Base-by-base conservation (phyloP, 2,888 invertebrate species). In the Dasysyrphus albostriatus region DNA sequence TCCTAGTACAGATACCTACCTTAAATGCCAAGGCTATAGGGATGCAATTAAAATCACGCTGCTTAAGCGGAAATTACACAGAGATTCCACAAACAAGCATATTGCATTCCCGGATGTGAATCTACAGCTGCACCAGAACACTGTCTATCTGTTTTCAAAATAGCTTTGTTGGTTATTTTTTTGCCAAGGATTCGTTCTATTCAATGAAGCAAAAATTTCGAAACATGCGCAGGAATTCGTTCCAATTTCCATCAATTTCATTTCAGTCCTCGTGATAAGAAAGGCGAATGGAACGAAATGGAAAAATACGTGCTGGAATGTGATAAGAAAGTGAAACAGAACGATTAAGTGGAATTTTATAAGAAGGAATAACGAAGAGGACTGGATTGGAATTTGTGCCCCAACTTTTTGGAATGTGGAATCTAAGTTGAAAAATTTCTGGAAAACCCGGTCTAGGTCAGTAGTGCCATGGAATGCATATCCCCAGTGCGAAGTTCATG, bases 31-130 rank as follows among this genome's bases (percentile, higher is more conserved):
- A 85, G 85, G 85, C 82, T 78, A 12, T 77, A 24, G 75, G 72
- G 74, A 87, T 87, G 78, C 75, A 87, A 87, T 82, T 87, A 83
- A 87, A 87, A 87, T 87, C 87, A 63, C 70, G 78, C 78, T 79
- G 72, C 49, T 61, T 37, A 49, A 82, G 56, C 85, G 85, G 83
- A 87, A 87, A 87, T 87, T 83, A 75, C 72, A 83, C 83, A 87
- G 83, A 83, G 79, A 78, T 65, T 74, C 69, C 73, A 59, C 61
- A 39, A 82, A 73, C 65, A 70, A 74, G 70, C 87, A 79, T 70
- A 85, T 74, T 82, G 75, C 78, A 83, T 75, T 79, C 54, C 69
- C 69, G 75, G 63, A 79, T 72, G 70, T 84, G 72, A 61, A 42
- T 63, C 47, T 42, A 63, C 77, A 82, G 47, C 81, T 76, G 69